These are phyloP conservation scores for Nebria ingens DNA, from an alignment of 1,140 invertebrate species.

Conservation along the genomic window DNA sequence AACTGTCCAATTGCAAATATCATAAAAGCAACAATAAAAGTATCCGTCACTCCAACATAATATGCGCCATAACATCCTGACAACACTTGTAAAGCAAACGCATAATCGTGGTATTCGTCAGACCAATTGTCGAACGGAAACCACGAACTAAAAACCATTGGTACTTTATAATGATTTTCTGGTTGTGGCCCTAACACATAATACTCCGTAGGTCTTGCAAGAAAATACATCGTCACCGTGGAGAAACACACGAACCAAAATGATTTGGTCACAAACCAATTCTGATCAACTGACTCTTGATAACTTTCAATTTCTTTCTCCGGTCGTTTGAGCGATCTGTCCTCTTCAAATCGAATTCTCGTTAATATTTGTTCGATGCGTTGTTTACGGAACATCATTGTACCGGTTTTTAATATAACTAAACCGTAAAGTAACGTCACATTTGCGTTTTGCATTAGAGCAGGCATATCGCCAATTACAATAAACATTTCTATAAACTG, in stretches of 20 bases:
- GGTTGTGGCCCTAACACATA: background rate
- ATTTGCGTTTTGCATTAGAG: background rate
- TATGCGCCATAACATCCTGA: background rate
- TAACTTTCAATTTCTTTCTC: background rate
- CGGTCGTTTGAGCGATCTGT: background rate
- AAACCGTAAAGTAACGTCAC: background rate
- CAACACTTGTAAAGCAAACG: background rate
- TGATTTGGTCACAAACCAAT: background rate
- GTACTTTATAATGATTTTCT: background rate
- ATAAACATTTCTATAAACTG: background rate
- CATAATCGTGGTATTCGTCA: background rate
- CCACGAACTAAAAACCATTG: background rate
- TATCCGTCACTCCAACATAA: background rate
- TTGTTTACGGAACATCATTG: background rate
- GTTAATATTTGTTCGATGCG: background rate
- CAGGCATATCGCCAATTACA: background rate
- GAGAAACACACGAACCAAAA: background rate
- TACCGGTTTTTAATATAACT: background rate
- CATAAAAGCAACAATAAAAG: background rate
- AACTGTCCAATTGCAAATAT: slow-evolving; percentile 1
- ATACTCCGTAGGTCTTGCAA: background rate
- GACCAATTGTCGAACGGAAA: background rate
- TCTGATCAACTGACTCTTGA: background rate
- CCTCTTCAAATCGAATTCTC: background rate
- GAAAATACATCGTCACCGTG: background rate